Base-by-base conservation (phyloP, 1,140 invertebrate genomes). In the Acromyrmex echinatior region DNA sequence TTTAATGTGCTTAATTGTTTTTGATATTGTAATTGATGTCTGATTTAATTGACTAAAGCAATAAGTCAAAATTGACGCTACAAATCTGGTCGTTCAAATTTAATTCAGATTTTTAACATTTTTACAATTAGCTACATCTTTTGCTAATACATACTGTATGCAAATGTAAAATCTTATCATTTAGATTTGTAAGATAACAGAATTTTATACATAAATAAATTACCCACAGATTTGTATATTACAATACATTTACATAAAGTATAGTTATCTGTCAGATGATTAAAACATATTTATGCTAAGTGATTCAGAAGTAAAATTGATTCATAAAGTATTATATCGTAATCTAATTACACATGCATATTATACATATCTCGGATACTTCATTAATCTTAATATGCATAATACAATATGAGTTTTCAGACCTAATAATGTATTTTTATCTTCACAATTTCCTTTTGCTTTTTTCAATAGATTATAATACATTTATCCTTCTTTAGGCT, bases 281-380 rank as follows among this genome's bases (percentile, higher is more conserved):
- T 76, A 62, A 62, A 76, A 35, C 73, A 76, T 56, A 76, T 45
- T 76, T 76, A 76, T 76, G 56, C 35, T 62, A 21, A 76, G 31
- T 25, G 12, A 76, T 60, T 60, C 73, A 60, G 31, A 76, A 76
- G 31, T 60, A 76, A 39, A 21, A 76, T 60, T 76, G n/a, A 60
- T 76, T 76, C 35, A 60, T 76, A 58, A 76, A 60, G 21, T 60
- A 76, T 76, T 60, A 76, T 70, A 76, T 70, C 66, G 66, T 70
- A 51, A 70, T 70, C 66, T 35, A 70, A 70, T 70, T 70, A 51
- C 66, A 70, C 21, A 49, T 76, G 73, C 31, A 76, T 76, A 76
- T 58, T 76, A 76, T 70, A 76, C 21, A 76, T 60, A 60, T 76
- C n/a, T 76, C 31, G 21, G n/a, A 25, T 76, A 76, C 31, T 60